Percentiles rank a stretch among this genome's conserved stretches.
Conservation (phyloP, 2,888 invertebrate genomes). For the Eupithecia abbreviata region DNA sequence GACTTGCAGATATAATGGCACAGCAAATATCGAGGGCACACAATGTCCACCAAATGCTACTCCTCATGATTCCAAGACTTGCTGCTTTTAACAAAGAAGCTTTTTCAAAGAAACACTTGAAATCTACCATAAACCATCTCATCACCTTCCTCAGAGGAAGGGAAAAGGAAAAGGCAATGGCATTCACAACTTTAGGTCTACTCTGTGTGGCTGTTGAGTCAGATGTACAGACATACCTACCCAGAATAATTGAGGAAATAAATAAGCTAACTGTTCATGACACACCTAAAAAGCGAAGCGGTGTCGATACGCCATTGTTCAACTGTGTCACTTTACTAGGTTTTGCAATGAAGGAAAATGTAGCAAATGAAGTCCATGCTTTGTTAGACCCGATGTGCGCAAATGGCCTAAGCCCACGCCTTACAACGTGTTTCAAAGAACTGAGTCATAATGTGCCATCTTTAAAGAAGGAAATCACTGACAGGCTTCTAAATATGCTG, state of each 20-base stretch:
- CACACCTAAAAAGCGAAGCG: constrained; percentile 88
- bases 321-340: constrained; percentile 97
- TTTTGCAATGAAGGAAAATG: constrained; percentile 92
- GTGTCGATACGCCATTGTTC: constrained; percentile 94
- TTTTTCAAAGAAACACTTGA: constrained; percentile 90
- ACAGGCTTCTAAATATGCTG: constrained; percentile 94
- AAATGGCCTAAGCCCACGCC: constrained; percentile 93
- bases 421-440: constrained; percentile 96
- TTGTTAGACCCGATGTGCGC: constrained; percentile 96
- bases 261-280: constrained; percentile 90
- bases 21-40: constrained; percentile 90
- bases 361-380: constrained; percentile 90
- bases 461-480: constrained; percentile 95
- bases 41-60: constrained; percentile 93
- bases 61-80: constrained; percentile 93
- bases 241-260: constrained; percentile 91
- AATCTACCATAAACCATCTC: constrained; percentile 90
- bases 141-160: constrained; percentile 90
- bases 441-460: constrained; percentile 94
- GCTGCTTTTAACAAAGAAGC: constrained; percentile 95
- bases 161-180: constrained; percentile 93
- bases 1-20: constrained; percentile 88
- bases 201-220: constrained; percentile 94
- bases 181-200: constrained; percentile 96
- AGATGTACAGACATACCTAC: constrained; percentile 90